phyloP scores from a whole-genome alignment of 92 coral and sea anemone genomes.

The Actinostola sp. region DNA sequence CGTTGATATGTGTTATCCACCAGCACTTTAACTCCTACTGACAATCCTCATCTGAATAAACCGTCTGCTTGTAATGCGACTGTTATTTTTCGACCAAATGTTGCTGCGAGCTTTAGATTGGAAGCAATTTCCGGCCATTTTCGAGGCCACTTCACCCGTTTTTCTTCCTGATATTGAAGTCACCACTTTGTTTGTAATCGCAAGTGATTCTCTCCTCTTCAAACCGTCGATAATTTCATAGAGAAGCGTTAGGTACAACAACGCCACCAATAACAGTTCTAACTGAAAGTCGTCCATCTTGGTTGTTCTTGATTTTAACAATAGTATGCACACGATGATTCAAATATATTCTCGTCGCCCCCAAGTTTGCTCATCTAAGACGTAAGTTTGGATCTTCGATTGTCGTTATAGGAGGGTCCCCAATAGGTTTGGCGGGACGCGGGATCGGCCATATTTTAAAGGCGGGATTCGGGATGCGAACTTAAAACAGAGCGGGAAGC shows the following conservation, averaged over 20 bases:
- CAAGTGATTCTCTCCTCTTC: slow-evolving; percentile 17
- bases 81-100: not conserved
- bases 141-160: not conserved
- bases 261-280: slow-evolving; percentile 23
- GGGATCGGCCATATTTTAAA: no score
- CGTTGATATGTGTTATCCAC: no score
- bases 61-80: slow-evolving; percentile 23
- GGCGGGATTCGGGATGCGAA: no score
- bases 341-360: no score
- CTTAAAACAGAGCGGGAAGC: no score
- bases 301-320: no score
- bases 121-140: slow-evolving; percentile 1
- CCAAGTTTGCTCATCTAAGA: no score
- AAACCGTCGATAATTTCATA: slow-evolving; percentile 54
- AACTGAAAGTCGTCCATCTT: slow-evolving; percentile 51
- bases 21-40: slow-evolving; percentile 38
- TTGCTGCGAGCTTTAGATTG: not conserved
- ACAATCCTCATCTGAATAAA: slow-evolving; percentile 49
- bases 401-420: no score
- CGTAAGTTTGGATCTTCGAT: no score
- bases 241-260: slow-evolving; percentile 47
- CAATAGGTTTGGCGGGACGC: no score
- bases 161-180: not conserved
- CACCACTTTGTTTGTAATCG: not conserved
- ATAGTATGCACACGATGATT: no score